Conservation (phyloP, 2,888 invertebrate genomes). For the Nineta flava region DNA sequence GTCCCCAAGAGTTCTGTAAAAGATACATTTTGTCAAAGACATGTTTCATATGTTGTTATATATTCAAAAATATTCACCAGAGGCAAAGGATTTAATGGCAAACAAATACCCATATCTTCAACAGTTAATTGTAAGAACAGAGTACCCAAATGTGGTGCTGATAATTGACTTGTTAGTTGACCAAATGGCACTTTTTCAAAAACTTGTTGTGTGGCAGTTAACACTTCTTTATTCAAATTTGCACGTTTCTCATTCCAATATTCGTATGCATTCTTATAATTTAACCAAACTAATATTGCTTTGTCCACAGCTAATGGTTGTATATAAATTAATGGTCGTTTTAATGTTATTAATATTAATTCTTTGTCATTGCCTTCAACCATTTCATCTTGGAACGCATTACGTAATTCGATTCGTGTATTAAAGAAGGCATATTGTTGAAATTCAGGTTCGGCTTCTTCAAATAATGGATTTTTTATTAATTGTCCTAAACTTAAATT, state of each 20-base stretch:
- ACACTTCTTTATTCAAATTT: slow-evolving; percentile 76
- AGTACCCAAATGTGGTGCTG: slow-evolving; percentile 71
- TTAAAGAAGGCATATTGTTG: slow-evolving; percentile 97
- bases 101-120: slow-evolving; percentile 91
- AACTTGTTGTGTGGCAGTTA: slow-evolving; percentile 56
- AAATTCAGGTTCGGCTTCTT: slow-evolving; percentile 94
- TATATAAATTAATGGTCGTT: slow-evolving; percentile 86
- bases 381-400: slow-evolving; percentile 83
- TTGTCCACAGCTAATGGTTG: slow-evolving; percentile 97
- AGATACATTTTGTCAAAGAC: slow-evolving; percentile 6
- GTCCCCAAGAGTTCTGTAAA: slow-evolving; percentile 41
- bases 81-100: slow-evolving; percentile 75
- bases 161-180: slow-evolving; percentile 58
- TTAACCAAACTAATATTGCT: slow-evolving; percentile 96
- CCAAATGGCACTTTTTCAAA: slow-evolving; percentile 66
- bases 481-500: slow-evolving; percentile 92
- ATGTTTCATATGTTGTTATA: slow-evolving; percentile 2
- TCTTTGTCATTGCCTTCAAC: slow-evolving; percentile 66
- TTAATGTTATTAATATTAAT: slow-evolving; percentile 77
- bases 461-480: slow-evolving; percentile 83
- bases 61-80: slow-evolving; percentile 28
- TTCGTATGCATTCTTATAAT: slow-evolving; percentile 98
- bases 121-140: slow-evolving; percentile 87
- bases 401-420: slow-evolving; percentile 69
- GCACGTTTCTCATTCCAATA: slow-evolving; percentile 97